Base-by-base conservation (phyloP, 1,140 invertebrate species). In the Pogonomyrmex barbatus region DNA sequence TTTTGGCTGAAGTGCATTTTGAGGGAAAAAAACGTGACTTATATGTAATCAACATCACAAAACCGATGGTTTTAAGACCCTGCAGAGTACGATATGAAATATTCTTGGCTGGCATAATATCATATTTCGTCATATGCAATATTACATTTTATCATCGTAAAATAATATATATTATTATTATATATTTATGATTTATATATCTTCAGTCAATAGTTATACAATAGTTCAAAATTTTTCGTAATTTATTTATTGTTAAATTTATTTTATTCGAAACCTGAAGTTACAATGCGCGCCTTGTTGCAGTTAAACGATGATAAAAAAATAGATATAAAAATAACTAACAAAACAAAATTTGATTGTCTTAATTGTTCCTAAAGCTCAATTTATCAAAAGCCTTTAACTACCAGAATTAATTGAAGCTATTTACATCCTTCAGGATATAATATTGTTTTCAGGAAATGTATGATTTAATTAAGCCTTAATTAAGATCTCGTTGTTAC, bases 1-100 rank as follows among this genome's bases (percentile, higher is more conserved):
- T 39, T 67, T 79, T 79, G 0, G 45, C 24, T 52, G 5, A 65
- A 79, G 33, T 65, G 42, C 10, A 78, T 67, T 79, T 45, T 17
- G 17, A 39, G n/a, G 52, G 14, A 45, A 65, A 50, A 67, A 9
- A 45, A 52, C 3, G 17, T n/a, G 30, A 63, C 75, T 42, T 4
- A n/a, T n/a, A 45, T 65, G 17, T 33, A 63, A 45, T 10, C 45
- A 2, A 67, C n/a, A 54, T 67, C n/a, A 42, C 47, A 42, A 65
- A 78, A 50, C 39, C 5, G 4, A 47, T 65, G n/a, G 3, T 52
- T 67, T 52, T 33, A 39, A n/a, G 6, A 8, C 2, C 9, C 1
- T 36, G 36, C 5, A 17, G 2, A 30, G 6, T 12, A 9, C 3
- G 0, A 36, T 39, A 67, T 67, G n/a, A 68, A 67, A 79, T 63